Conservation (phyloP, 2,113 vertebrate species). For the Columba livia region DNA sequence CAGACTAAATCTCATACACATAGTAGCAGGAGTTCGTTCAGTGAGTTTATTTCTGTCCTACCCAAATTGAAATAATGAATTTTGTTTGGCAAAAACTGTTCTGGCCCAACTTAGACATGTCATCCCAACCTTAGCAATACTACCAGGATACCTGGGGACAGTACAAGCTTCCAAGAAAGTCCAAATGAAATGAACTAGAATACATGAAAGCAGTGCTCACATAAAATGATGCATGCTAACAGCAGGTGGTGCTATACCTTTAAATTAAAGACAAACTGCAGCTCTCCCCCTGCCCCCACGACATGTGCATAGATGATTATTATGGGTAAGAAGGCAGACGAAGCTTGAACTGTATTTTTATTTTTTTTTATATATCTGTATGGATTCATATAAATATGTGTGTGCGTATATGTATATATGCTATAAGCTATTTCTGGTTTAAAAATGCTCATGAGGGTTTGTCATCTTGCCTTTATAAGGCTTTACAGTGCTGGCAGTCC, state of each 20-base stretch:
- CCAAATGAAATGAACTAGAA: rapidly evolving
- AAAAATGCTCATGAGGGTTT: neutral
- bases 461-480: neutral
- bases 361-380: neutral
- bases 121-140: neutral
- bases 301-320: rapidly evolving
- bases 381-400: neutral
- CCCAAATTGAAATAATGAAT: neutral
- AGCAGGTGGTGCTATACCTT: conserved; percentile 42
- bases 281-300: neutral
- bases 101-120: neutral
- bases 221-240: neutral
- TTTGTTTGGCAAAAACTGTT: neutral
- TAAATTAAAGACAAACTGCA: neutral
- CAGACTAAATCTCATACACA: neutral
- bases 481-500: neutral
- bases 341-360: neutral
- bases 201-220: rapidly evolving
- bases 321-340: too few relatives aligned
- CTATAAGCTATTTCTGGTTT: neutral
- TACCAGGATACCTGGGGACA: too few relatives aligned
- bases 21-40: neutral
- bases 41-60: neutral
- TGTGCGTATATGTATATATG: rapidly evolving
- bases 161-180: neutral